Evolutionary conservation across 2,888 invertebrate genomes (phyloP).

Genomic region (Rambutsinella grinnellia): DNA sequence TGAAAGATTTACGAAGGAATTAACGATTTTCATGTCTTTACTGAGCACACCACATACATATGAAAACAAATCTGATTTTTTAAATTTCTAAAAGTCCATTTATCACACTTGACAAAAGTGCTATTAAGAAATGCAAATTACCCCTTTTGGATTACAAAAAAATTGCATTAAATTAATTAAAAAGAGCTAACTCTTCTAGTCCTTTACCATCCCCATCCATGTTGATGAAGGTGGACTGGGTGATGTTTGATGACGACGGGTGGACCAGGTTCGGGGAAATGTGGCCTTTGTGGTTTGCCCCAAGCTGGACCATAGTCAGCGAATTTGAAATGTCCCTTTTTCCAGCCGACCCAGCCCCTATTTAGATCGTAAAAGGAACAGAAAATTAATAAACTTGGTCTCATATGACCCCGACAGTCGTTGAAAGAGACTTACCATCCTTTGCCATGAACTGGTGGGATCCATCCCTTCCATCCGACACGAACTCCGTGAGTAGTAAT

Average conservation of each 20-base stretch:
- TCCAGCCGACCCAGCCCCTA: slow-evolving; percentile 46
- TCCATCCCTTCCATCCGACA: slow-evolving; percentile 58
- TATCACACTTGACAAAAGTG: slow-evolving; percentile 1
- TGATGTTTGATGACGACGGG: slow-evolving; percentile 51
- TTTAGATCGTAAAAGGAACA: slow-evolving; percentile 10
- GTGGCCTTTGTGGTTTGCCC: slow-evolving; percentile 49
- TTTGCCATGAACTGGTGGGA: slow-evolving; percentile 49
- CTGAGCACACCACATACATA: background rate
- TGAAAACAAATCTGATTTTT: background rate
- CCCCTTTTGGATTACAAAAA: slow-evolving; percentile 24
- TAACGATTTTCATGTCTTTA: background rate
- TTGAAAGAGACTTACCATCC: slow-evolving; percentile 41
- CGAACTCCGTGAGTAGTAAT: slow-evolving; percentile 46
- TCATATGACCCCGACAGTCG: too few species aligned
- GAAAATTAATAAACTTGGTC: background rate
- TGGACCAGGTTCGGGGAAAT: slow-evolving; percentile 55
- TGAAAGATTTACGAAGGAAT: background rate
- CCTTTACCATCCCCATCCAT: slow-evolving; percentile 30
- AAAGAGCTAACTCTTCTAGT: background rate
- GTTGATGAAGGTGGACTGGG: slow-evolving; percentile 34
- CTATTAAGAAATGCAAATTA: slow-evolving; percentile 13
- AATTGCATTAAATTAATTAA: background rate
- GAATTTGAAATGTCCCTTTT: slow-evolving; percentile 47
- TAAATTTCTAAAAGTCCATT: background rate
- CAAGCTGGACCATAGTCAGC: slow-evolving; percentile 46